Conservation (phyloP, 2,113 vertebrate species). For the Serinus canaria region DNA sequence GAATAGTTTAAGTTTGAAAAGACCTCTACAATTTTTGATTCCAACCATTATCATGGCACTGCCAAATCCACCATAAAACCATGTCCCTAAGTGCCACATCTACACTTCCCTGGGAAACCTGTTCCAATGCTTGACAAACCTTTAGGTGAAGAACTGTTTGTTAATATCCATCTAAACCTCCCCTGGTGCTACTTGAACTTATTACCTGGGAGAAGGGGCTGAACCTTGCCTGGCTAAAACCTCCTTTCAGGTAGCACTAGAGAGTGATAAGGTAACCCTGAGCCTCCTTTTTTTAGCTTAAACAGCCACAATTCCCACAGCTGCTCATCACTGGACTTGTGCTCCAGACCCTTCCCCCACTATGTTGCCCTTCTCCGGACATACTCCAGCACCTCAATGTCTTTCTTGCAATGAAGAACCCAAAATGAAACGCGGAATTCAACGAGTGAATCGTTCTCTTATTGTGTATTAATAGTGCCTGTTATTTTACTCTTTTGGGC, state of each 20-base stretch:
- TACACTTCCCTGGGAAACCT: neutral
- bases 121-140: neutral
- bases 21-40: neutral
- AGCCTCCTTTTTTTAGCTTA: neutral
- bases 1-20: neutral
- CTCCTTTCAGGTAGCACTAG: neutral
- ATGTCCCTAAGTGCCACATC: neutral
- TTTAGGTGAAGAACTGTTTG: neutral
- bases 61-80: neutral
- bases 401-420: neutral
- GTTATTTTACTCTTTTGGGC: neutral
- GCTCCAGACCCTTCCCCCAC: neutral
- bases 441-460: neutral
- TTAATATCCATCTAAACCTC: neutral
- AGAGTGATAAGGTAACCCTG: no score
- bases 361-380: accelerated
- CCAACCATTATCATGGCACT: neutral
- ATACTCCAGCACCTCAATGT: neutral
- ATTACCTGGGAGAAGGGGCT: neutral
- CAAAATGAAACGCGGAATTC: accelerated
- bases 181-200: neutral
- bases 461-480: neutral
- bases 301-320: neutral
- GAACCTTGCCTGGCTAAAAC: neutral
- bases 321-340: accelerated